Evolutionary conservation across 37 sponge, comb jelly and placozoan genomes (phyloP).

Genomic region (Theonella swinhoei): DNA sequence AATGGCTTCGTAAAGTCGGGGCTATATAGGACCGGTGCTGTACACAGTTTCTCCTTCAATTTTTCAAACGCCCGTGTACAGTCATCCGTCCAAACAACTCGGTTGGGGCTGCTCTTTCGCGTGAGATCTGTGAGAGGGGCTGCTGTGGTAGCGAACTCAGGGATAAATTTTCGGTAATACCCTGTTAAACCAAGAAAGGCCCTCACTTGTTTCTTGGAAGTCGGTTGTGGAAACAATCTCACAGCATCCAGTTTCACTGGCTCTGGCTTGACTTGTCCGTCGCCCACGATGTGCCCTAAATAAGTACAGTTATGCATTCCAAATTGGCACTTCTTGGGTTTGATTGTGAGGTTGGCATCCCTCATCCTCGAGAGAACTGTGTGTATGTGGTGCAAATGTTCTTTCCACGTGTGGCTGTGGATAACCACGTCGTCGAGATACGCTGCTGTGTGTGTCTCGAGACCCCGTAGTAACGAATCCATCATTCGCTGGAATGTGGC

Average conservation of each 20-base stretch:
- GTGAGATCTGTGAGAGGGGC: slow-evolving; percentile 54
- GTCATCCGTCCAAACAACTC: slow-evolving; percentile 38
- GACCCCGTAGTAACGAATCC: slow-evolving; percentile 30
- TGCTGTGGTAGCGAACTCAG: slow-evolving; percentile 37
- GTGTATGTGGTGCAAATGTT: slow-evolving; percentile 48
- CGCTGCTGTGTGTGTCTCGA: slow-evolving; percentile 28
- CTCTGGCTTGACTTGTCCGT: slow-evolving; percentile 50
- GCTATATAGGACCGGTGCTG: slow-evolving; percentile 35
- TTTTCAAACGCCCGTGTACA: slow-evolving; percentile 43
- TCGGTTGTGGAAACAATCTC: slow-evolving; percentile 21
- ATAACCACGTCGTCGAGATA: slow-evolving; percentile 78
- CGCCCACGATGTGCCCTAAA: slow-evolving; percentile 58
- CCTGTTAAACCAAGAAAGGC: slow-evolving; percentile 71
- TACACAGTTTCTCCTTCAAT: slow-evolving; percentile 1
- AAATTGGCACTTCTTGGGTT: slow-evolving; percentile 64
- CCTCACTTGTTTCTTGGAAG: slow-evolving; percentile 55
- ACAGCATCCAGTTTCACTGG: slow-evolving; percentile 50
- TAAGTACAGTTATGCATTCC: slow-evolving; percentile 43
- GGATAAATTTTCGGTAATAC: slow-evolving; percentile 69
- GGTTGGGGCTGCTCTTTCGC: slow-evolving; percentile 25
- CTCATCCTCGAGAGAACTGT: slow-evolving; percentile 18
- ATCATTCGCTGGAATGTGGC: slow-evolving; percentile 81
- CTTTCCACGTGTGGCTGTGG: slow-evolving; percentile 56
- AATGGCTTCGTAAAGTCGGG: slow-evolving; percentile 44
- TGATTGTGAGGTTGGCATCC: slow-evolving; percentile 50